These are phyloP conservation scores for Leucoraja erinaceus DNA, from an alignment of 2,113 vertebrate species.

Conservation along the genomic window DNA sequence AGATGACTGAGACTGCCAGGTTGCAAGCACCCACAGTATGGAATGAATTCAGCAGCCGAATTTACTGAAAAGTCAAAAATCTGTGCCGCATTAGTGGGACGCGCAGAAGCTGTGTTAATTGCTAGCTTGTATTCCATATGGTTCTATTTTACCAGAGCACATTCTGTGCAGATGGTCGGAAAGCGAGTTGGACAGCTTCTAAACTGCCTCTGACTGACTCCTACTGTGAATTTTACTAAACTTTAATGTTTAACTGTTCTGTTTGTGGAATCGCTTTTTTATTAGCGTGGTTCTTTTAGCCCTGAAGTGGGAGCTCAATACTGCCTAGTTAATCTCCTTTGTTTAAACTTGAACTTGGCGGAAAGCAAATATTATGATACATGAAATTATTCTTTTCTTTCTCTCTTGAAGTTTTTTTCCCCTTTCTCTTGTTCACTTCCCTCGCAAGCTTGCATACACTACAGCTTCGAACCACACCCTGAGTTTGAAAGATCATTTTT, in stretches of 20 bases:
- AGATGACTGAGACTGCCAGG: conserved; percentile 61
- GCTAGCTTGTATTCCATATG: conserved; percentile 90
- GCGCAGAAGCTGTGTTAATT: conserved; percentile 85
- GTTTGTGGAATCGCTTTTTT: conserved; percentile 54
- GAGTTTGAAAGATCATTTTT: background rate
- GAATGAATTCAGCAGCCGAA: conserved; percentile 80
- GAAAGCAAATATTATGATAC: conserved; percentile 54
- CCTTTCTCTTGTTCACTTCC: background rate
- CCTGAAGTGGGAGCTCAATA: conserved; percentile 64
- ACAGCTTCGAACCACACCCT: conserved; percentile 59
- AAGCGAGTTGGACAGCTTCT: conserved; percentile 72
- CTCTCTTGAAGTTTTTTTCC: background rate
- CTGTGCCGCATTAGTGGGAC: conserved; percentile 75
- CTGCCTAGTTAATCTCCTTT: conserved; percentile 60
- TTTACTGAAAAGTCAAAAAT: conserved; percentile 79
- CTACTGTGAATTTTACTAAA: conserved; percentile 62
- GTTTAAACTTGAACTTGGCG: conserved; percentile 54
- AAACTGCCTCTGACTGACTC: conserved; percentile 71
- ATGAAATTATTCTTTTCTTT: conserved; percentile 62
- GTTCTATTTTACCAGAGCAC: conserved; percentile 89
- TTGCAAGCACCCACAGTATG: conserved; percentile 69
- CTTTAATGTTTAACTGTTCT: conserved; percentile 61
- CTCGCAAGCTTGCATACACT: conserved; percentile 38
- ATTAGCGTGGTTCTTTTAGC: conserved; percentile 58
- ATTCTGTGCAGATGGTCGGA: conserved; percentile 90